A percentile compares a stretch with the other conserved stretches of the same genome.
Evolutionary conservation across 2,113 vertebrate species (phyloP).

Genomic region (Pungitius pungitius): DNA sequence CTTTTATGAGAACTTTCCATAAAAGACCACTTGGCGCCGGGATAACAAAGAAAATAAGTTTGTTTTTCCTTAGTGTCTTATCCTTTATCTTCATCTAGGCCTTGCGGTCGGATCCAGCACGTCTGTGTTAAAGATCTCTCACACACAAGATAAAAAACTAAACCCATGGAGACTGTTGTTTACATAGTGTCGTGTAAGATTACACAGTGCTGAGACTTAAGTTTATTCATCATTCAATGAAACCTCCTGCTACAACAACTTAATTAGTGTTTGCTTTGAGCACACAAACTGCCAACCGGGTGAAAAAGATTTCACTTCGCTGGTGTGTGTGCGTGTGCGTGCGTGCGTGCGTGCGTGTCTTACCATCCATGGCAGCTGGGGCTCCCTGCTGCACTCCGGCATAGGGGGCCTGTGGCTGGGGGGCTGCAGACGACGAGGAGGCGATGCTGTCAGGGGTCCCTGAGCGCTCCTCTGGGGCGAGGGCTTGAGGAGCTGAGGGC

Average conservation of each 20-base stretch:
- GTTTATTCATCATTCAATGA: constrained; percentile 6
- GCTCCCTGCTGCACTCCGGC: constrained; percentile 87
- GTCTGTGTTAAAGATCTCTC: constrained; percentile 5
- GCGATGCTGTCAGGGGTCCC: constrained; percentile 96
- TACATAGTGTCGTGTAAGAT: constrained; percentile 22
- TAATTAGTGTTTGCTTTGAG: not conserved
- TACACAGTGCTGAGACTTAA: not conserved
- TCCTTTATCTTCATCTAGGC: constrained; percentile 25
- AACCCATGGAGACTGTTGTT: constrained; percentile 25
- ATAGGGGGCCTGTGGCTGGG: constrained; percentile 87
- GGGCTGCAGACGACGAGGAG: constrained; percentile 91
- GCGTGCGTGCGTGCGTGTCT: constrained; percentile 41
- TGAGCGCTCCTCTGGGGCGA: constrained; percentile 90
- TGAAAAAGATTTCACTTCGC: not conserved
- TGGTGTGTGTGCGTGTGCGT: not conserved
- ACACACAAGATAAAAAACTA: constrained; percentile 6
- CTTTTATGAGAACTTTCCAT: not conserved
- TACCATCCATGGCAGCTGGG: constrained; percentile 92
- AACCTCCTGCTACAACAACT: not conserved
- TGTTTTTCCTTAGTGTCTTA: constrained; percentile 1
- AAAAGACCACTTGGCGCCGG: no score
- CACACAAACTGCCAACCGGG: not conserved
- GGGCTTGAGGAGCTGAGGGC: constrained; percentile 77
- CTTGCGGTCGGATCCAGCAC: constrained; percentile 13
- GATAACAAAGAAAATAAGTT: no score